These are phyloP conservation scores for Sebastolobus alascanus DNA, from an alignment of 2,797 vertebrate species.

Conservation along the genomic window DNA sequence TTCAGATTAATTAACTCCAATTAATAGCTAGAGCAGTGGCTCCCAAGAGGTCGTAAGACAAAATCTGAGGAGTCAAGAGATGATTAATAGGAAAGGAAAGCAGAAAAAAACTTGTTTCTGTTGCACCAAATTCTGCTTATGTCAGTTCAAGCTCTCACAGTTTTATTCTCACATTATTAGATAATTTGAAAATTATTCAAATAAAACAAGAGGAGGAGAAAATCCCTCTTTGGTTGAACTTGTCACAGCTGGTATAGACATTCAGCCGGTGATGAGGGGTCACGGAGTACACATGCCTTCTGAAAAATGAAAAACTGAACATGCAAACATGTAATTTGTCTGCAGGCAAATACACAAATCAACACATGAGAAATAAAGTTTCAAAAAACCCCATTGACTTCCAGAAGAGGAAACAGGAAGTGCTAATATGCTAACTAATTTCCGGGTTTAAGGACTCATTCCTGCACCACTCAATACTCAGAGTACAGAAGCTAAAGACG, in stretches of 20 bases:
- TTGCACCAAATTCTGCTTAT: background rate
- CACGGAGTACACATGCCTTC: background rate
- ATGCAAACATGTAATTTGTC: background rate
- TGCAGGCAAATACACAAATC: background rate
- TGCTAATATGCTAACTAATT: too few species aligned
- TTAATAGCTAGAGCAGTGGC: background rate
- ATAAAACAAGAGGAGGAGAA: background rate
- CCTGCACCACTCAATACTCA: too few species aligned
- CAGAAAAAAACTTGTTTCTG: too few species aligned
- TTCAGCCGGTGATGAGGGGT: too few species aligned
- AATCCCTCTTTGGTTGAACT: background rate
- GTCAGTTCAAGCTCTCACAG: too few species aligned
- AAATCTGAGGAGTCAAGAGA: background rate
- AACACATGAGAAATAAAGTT: background rate
- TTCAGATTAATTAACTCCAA: background rate
- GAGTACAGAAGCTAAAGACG: too few species aligned
- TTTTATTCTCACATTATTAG: background rate
- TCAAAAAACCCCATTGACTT: too few species aligned
- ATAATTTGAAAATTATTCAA: background rate
- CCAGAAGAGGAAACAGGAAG: too few species aligned
- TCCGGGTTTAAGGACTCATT: too few species aligned
- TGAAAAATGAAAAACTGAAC: too few species aligned
- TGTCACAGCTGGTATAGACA: background rate
- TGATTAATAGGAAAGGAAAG: background rate
- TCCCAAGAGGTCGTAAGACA: background rate